Evolutionary conservation across 2,888 invertebrate genomes (phyloP).

Genomic region (Netelia virgata): DNA sequence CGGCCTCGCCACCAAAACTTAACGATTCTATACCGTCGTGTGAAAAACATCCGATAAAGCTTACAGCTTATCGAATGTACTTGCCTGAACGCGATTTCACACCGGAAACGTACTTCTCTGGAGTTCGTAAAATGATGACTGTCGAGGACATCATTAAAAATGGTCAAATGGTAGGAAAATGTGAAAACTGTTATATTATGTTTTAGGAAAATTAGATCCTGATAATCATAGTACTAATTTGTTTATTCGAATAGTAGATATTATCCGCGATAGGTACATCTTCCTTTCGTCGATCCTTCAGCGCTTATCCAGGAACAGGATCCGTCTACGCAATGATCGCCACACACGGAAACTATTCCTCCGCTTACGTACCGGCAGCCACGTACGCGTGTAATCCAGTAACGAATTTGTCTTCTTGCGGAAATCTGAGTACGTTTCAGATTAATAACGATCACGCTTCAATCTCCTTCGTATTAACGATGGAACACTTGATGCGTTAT

Average conservation of each 20-base stretch:
- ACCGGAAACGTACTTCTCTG: slow-evolving; percentile 87
- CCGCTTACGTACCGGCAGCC: slow-evolving; percentile 89
- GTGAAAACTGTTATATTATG: background rate
- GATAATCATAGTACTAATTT: slow-evolving; percentile 12
- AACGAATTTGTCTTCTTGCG: slow-evolving; percentile 85
- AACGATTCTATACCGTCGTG: slow-evolving; percentile 77
- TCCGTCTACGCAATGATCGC: slow-evolving; percentile 88
- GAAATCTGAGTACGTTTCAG: slow-evolving; percentile 86
- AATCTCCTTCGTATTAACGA: background rate
- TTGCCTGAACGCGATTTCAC: slow-evolving; percentile 87
- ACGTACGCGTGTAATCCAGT: slow-evolving; percentile 89
- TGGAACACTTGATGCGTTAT: background rate
- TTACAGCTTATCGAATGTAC: slow-evolving; percentile 88
- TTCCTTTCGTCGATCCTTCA: slow-evolving; percentile 86
- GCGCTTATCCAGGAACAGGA: slow-evolving; percentile 88
- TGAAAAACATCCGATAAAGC: slow-evolving; percentile 82
- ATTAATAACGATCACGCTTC: background rate
- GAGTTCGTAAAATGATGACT: slow-evolving; percentile 88
- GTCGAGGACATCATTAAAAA: slow-evolving; percentile 86
- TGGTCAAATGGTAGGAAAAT: slow-evolving; percentile 86
- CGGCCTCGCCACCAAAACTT: slow-evolving; percentile 83
- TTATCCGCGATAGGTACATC: slow-evolving; percentile 74
- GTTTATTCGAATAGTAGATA: slow-evolving; percentile 76
- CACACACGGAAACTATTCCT: slow-evolving; percentile 83
- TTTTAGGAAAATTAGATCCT: background rate